A percentile compares a stretch with the other conserved stretches of the same genome.
Evolutionary conservation across 2,888 invertebrate genomes (phyloP).

Genomic region (Campoletis raptor): DNA sequence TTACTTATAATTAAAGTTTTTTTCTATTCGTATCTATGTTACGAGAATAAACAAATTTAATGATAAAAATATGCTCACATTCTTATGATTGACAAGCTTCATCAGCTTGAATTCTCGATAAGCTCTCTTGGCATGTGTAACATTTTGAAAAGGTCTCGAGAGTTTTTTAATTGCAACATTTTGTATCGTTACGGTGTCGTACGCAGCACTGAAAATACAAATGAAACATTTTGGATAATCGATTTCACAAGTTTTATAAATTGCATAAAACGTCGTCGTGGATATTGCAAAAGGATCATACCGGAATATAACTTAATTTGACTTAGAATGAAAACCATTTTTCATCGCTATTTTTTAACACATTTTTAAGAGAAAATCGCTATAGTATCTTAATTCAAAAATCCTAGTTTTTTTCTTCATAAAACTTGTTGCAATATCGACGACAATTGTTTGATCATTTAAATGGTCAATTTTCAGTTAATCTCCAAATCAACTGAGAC

Average conservation of each 20-base stretch:
- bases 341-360: too few species aligned
- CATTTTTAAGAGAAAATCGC: too few species aligned
- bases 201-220: conserved; percentile 94
- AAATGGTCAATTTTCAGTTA: too few species aligned
- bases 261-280: neutral
- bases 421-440: too few species aligned
- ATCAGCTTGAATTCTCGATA: conserved; percentile 99
- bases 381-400: too few species aligned
- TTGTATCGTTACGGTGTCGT: conserved; percentile 97
- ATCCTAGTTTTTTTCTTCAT: too few species aligned
- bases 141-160: conserved; percentile 99
- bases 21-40: neutral
- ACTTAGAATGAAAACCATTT: too few species aligned
- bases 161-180: conserved; percentile 99
- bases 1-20: neutral
- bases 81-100: conserved; percentile 99
- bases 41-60: neutral
- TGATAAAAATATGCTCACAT: conserved; percentile 88
- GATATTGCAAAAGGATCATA: neutral
- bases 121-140: conserved; percentile 99
- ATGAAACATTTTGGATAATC: neutral
- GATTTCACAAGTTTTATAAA: neutral
- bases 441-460: too few species aligned
- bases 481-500: too few species aligned
- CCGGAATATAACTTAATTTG: too few species aligned